Evolutionary conservation across 2,797 vertebrate genomes (phyloP), one percentile per base, ranked within the genome.

Genomic region (Darevskia mixta): DNA sequence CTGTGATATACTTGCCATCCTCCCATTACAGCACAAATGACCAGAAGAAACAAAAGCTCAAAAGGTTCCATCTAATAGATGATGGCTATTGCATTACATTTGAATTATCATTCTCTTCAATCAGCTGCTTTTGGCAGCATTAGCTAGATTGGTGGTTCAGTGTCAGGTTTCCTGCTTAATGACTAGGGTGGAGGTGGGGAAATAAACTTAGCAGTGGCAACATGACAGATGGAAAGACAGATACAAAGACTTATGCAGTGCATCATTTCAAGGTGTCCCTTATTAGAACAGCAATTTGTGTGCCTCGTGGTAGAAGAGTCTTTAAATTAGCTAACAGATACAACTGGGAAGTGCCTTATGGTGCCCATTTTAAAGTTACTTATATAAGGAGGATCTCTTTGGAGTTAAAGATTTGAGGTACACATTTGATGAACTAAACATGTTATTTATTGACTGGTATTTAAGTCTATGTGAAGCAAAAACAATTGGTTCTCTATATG

Each of bases 151-250:
- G 83, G 43, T 81, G n/a, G 61, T 89, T 81, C 58, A 82, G 58
- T 71, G 85, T 79, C 71, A 82, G 71, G 32, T 32, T 82, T 86
- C 67, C 45, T 3, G 41, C 78, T 76, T 85, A 85, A 89, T 89
- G 71, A 89, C 66, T 55, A 55, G 49, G 49, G 49, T 27, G 64
- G 38, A 8, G 41, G 29, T 9, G 3, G 20, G 17, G 3, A 66
- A 49, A 85, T 85, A 76, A 67, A 75, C 58, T 55, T 86, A 76
- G 83, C 35, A 76, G 58, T 1, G 55, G 55, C 77, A 89, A n/a
- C 71, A 76, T 89, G 83, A 86, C 88, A 82, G 78, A 89, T 89
- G 88, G 71, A 89, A 85, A 27, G 83, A 76, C 27, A 86, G 83
- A 49, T 86, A 85, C 41, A 80, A 85, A 89, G 77, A 85, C 55